phyloP scores from a whole-genome alignment of 2,888 invertebrate genomes.

The Eurytoma californica region DNA sequence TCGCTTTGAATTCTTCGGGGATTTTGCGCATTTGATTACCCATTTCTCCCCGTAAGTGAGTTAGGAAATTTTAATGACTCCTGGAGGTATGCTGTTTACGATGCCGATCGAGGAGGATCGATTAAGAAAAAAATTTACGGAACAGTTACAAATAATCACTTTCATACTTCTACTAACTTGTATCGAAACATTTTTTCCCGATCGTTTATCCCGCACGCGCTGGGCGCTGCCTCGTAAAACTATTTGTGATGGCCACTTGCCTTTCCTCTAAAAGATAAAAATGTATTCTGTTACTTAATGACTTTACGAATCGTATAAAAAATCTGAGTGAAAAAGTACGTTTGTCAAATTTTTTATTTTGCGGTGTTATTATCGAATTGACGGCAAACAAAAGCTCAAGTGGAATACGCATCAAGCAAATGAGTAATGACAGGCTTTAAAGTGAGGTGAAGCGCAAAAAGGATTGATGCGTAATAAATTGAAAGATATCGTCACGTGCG shows the following conservation, averaged over 20 bases:
- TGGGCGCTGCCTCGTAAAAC: no score
- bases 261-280: not conserved
- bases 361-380: not conserved
- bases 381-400: no score
- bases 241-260: not conserved
- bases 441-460: no score
- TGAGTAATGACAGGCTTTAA: no score
- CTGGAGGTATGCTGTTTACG: not conserved
- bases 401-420: no score
- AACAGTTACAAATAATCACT: slow-evolving; percentile 13
- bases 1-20: slow-evolving; percentile 4
- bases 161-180: not conserved
- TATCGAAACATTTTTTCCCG: not conserved
- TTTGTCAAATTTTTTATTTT: not conserved
- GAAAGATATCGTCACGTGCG: no score
- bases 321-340: not conserved
- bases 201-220: no score
- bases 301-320: no score
- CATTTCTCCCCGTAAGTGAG: not conserved
- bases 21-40: not conserved
- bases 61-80: not conserved
- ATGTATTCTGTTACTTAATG: no score
- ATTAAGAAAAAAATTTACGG: slow-evolving; percentile 7
- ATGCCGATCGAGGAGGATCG: not conserved
- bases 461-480: no score